Base-by-base conservation (phyloP, 2,797 vertebrate genomes). In the Holocentrus rufus region DNA sequence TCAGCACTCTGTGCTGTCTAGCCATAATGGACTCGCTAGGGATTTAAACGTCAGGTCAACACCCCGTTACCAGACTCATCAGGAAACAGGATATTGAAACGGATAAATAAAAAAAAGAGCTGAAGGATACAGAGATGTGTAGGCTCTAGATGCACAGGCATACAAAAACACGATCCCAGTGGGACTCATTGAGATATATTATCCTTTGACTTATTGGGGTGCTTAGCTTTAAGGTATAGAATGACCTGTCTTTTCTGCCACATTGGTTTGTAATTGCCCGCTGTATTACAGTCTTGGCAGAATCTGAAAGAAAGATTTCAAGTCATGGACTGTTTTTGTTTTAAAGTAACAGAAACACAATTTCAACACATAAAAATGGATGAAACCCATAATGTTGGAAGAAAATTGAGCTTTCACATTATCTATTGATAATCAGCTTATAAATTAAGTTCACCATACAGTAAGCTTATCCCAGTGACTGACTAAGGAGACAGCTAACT, bases 51-150 rank as follows among this genome's bases (percentile, higher is more conserved):
- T 79, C 74, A 83, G 91, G 91, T 92, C 89, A 90, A 46, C 82
- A 77, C 87, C 84, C 67, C 14, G 70, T 82, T 76, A 74, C 71
- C 74, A 70, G 66, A 74, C 90, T 90, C 91, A 87, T 90, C 88
- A 90, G 85, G 79, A 80, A 69, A 84, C 88, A 90, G 88, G 91
- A 93, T 91, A 91, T 91, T 92, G 87, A 90, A 91, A 90, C 75
- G 76, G 91, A 91, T 90, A 89, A 88, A 90, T 88, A 89, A 88
- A 31, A 31, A 82, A 89, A 84, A 61, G 71, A 87, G 82, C 80
- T 67, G 80, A 78, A 72, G 82, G 83, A 90, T 71, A 78, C 60
- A 84, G 80, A 78, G 74, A 84, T 74, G 84, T 82, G 76, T 49
- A 31, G 44, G 76, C 75, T 58, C 44, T 66, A 74, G 81, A 80